Evolutionary conservation across 2,113 vertebrate species (phyloP).

Genomic region (Scytalopus superciliaris): DNA sequence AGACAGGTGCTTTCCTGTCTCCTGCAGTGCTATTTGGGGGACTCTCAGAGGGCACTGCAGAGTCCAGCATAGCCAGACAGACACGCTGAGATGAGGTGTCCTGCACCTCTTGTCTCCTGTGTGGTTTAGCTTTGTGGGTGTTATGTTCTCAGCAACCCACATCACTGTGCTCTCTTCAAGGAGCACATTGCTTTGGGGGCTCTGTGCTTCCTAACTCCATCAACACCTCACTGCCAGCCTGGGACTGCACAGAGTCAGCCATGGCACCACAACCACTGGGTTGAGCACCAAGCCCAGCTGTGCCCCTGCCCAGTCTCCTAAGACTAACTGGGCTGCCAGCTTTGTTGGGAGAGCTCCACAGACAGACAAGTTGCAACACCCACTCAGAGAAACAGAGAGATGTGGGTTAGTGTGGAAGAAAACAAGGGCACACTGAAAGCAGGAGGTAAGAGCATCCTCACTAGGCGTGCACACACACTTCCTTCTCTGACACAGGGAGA

Average conservation of each 20-base stretch:
- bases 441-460: neutral
- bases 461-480: neutral
- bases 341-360: neutral
- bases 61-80: neutral
- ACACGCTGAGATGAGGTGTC: neutral
- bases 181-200: neutral
- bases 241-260: neutral
- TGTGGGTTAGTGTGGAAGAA: conserved; percentile 30
- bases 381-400: conserved; percentile 30
- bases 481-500: neutral
- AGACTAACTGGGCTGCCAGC: neutral
- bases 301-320: neutral
- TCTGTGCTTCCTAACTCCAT: neutral
- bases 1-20: neutral
- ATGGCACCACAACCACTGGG: neutral
- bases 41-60: neutral
- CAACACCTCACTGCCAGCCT: neutral
- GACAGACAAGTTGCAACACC: conserved; percentile 12
- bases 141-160: neutral
- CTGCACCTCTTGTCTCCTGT: neutral
- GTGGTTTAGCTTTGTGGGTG: neutral
- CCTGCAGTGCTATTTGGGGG: neutral
- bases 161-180: neutral
- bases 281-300: neutral
- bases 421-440: neutral